Evolutionary conservation across 2,113 vertebrate species (phyloP).

Genomic region (Centrocercus urophasianus): DNA sequence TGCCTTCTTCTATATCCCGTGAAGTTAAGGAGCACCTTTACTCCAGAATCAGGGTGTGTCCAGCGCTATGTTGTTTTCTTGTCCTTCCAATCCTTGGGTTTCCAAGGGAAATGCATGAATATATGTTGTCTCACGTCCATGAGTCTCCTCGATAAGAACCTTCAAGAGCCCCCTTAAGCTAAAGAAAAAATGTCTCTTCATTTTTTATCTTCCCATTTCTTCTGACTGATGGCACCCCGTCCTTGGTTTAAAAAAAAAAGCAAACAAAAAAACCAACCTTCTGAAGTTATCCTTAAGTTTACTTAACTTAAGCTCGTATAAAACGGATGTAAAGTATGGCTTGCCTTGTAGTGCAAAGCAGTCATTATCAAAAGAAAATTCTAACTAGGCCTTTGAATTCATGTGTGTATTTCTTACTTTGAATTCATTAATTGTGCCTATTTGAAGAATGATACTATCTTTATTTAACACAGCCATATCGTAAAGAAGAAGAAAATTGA

Average conservation of each 20-base stretch:
- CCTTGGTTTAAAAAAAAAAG: neutral
- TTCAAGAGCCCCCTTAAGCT: neutral
- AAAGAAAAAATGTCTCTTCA: neutral
- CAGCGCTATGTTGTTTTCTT: neutral
- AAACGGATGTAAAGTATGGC: neutral
- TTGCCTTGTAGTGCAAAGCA: neutral
- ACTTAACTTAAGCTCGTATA: neutral
- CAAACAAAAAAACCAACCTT: no score
- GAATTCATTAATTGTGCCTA: neutral
- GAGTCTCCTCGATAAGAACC: neutral
- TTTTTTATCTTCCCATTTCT: neutral
- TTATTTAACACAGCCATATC: neutral
- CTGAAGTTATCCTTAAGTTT: neutral
- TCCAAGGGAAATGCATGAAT: neutral
- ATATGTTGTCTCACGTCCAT: rapidly evolving
- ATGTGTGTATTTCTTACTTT: neutral
- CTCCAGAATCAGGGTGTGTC: neutral
- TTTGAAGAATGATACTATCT: neutral
- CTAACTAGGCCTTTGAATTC: neutral
- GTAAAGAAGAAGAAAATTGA: neutral
- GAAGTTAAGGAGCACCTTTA: neutral
- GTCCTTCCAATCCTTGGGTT: neutral
- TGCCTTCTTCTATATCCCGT: neutral
- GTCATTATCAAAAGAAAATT: neutral
- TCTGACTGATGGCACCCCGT: neutral